phyloP scores from a whole-genome alignment of 2,797 vertebrate species.

The Crenichthys baileyi region DNA sequence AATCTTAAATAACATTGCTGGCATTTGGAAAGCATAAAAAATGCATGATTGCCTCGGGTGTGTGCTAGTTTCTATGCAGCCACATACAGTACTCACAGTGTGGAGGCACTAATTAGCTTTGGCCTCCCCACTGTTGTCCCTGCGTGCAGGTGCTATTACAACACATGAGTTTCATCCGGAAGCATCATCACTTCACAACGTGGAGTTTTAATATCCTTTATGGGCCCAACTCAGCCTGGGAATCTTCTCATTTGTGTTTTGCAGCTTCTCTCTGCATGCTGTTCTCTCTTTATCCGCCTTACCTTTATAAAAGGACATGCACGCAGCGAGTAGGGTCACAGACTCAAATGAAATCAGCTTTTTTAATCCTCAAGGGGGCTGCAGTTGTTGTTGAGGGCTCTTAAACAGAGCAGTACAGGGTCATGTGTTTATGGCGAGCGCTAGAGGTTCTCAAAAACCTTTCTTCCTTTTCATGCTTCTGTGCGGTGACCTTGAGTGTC shows the following conservation, averaged over 20 bases:
- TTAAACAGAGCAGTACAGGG: conserved; percentile 24
- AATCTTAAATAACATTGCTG: conserved; percentile 30
- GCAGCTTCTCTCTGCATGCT: conserved; percentile 1
- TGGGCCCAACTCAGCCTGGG: conserved; percentile 32
- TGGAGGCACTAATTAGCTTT: conserved; percentile 68
- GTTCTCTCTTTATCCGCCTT: conserved; percentile 22
- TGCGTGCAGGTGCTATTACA: conserved; percentile 55
- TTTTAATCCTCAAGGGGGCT: conserved; percentile 22
- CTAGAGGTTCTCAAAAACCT: neutral
- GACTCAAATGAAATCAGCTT: conserved; percentile 19
- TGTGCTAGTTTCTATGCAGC: conserved; percentile 38
- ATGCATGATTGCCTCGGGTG: conserved; percentile 39
- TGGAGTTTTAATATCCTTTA: conserved; percentile 51
- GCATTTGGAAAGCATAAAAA: conserved; percentile 53
- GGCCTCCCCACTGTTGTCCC: conserved; percentile 58
- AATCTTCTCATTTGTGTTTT: conserved; percentile 40
- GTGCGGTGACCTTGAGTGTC: too few relatives aligned
- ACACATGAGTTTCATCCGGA: conserved; percentile 49
- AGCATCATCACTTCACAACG: conserved; percentile 56
- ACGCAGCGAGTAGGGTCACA: conserved; percentile 3
- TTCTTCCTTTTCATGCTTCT: neutral
- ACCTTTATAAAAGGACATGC: conserved; percentile 27
- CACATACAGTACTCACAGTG: conserved; percentile 49
- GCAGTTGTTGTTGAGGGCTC: conserved; percentile 17
- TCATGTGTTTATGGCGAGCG: conserved; percentile 14